Conservation (phyloP, 1,140 invertebrate species). For the Lithobius niger region DNA sequence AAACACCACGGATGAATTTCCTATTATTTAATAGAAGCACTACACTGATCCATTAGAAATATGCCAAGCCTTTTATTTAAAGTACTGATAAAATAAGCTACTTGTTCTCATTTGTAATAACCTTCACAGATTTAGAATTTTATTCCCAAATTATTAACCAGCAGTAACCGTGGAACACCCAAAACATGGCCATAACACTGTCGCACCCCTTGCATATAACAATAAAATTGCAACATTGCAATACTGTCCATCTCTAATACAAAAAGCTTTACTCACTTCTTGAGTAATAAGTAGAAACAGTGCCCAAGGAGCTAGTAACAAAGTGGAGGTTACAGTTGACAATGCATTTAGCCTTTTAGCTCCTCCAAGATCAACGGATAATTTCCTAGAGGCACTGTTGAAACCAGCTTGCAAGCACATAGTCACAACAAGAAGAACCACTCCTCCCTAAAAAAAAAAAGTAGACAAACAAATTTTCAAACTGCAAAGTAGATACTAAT, state of each 20-base stretch:
- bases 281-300: background rate
- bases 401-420: slow-evolving; percentile 29
- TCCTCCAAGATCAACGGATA: slow-evolving; percentile 35
- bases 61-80: too few species aligned
- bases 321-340: slow-evolving; percentile 29
- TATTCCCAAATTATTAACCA: background rate
- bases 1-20: too few species aligned
- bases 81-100: too few species aligned
- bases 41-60: too few species aligned
- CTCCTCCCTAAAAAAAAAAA: slow-evolving; percentile 29
- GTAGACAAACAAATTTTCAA: background rate
- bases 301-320: slow-evolving; percentile 17
- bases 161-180: background rate
- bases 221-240: background rate
- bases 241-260: background rate
- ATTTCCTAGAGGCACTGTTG: slow-evolving; percentile 29
- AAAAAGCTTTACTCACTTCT: background rate
- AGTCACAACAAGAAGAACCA: slow-evolving; percentile 31
- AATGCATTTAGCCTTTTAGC: slow-evolving; percentile 33
- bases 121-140: too few species aligned
- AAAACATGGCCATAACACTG: background rate
- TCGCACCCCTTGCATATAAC: background rate
- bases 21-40: too few species aligned
- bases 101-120: too few species aligned
- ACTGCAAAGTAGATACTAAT: too few species aligned